phyloP scores from a whole-genome alignment of 2,113 vertebrate genomes.

The Phrynosoma platyrhinos region DNA sequence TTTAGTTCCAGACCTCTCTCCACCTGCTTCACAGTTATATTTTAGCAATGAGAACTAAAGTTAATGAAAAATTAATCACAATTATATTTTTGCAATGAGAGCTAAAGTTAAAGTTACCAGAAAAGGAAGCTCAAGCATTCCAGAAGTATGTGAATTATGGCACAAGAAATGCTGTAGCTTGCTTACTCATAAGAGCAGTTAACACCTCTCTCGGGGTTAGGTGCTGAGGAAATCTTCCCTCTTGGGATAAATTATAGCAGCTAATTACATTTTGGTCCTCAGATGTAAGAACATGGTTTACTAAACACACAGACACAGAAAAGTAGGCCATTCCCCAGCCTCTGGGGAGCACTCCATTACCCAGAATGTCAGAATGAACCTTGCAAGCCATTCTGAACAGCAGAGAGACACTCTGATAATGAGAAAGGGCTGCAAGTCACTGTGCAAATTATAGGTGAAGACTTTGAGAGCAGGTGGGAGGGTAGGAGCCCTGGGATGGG shows the following conservation, averaged over 20 bases:
- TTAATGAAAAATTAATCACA: not conserved
- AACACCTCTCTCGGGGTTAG: constrained; percentile 10
- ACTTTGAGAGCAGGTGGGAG: not conserved
- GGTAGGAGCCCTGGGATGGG: not conserved
- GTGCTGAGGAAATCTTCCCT: constrained; percentile 11
- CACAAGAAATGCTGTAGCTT: not conserved
- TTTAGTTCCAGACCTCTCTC: not conserved
- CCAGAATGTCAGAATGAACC: not conserved
- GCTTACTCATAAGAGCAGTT: not conserved
- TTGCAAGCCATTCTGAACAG: not conserved
- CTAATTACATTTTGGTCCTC: constrained; percentile 24
- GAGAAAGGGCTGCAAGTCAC: not conserved
- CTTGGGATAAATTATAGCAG: constrained; percentile 24
- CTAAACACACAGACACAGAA: constrained; percentile 17
- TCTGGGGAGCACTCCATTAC: not conserved
- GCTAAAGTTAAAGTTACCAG: not conserved
- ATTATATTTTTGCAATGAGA: constrained; percentile 3
- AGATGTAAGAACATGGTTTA: not conserved
- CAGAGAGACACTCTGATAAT: constrained; percentile 5
- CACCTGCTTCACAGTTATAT: not conserved
- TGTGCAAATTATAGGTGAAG: not conserved
- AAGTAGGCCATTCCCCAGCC: constrained; percentile 9
- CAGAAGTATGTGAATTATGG: not conserved
- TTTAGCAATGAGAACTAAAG: not conserved
- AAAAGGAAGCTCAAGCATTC: constrained; percentile 1